Evolutionary conservation across 1,140 invertebrate genomes (phyloP).

Genomic region (Neelides sp.): DNA sequence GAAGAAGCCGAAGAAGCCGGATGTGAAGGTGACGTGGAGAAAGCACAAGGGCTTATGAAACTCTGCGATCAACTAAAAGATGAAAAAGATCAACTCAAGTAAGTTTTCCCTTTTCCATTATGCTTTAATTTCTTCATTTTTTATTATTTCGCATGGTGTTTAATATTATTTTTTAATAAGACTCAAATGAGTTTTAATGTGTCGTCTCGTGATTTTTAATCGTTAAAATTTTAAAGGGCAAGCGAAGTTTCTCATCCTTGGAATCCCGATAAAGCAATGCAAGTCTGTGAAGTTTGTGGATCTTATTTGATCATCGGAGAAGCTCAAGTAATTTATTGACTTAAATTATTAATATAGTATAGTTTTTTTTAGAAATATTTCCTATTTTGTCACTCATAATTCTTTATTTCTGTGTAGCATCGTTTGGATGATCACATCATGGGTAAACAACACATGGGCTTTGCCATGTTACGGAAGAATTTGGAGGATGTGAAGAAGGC

Average conservation of each 20-base stretch:
- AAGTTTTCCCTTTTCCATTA: slow-evolving; percentile 36
- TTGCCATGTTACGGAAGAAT: slow-evolving; percentile 43
- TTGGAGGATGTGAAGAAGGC: slow-evolving; percentile 39
- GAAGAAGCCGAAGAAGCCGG: slow-evolving; percentile 86
- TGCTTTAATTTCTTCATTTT: slow-evolving; percentile 1
- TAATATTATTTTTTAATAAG: slow-evolving; percentile 3
- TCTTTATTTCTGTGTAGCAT: slow-evolving; percentile 79
- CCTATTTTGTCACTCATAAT: neutral
- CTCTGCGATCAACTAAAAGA: slow-evolving; percentile 89
- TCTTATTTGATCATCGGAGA: slow-evolving; percentile 90
- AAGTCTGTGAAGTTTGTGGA: slow-evolving; percentile 95
- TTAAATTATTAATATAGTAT: neutral
- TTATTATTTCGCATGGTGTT: slow-evolving; percentile 6
- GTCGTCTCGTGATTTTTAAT: slow-evolving; percentile 2
- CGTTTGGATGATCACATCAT: slow-evolving; percentile 93
- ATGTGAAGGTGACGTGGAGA: slow-evolving; percentile 73
- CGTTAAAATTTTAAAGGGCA: slow-evolving; percentile 8
- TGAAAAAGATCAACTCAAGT: slow-evolving; percentile 65
- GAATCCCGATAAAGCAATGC: slow-evolving; percentile 94
- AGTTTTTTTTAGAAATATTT: neutral
- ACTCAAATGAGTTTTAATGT: slow-evolving; percentile 7
- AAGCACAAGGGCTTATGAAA: slow-evolving; percentile 84
- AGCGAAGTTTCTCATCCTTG: slow-evolving; percentile 36
- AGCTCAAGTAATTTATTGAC: slow-evolving; percentile 33
- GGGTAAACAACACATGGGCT: slow-evolving; percentile 56